Base-by-base conservation (phyloP, 2,113 vertebrate genomes). In the Sinocyclocheilus rhinocerous region DNA sequence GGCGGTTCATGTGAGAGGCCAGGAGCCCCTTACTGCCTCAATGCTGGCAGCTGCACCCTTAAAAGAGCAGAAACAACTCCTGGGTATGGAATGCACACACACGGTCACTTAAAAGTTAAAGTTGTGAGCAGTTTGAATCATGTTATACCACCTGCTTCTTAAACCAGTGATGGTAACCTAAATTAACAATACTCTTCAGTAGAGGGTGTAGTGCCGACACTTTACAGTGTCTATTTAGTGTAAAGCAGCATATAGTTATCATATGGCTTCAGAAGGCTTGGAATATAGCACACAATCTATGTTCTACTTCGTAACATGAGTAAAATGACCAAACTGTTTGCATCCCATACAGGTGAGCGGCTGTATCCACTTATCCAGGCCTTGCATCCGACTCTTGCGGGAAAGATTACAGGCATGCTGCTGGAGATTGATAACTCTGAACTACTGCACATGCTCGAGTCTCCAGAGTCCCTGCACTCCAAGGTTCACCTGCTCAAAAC, bases 331-430 rank as follows among this genome's bases (percentile, higher is more conserved):
- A 24, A 45, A 65, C 39, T 52, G 8, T 55, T 75, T 67, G 29
- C 4, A 20, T 63, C 36, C 12, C 15, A 3, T 63, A 8, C 78
- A 99, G 98, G 98, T 70, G 97, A 99, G 85, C 95, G 95, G 20
- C 92, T 99, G 85, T 99, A 98, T 90, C 96, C 97, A 0, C 92
- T 99, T 48, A 96, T 99, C 91, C 94, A 95, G 0, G n/a, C 91
- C 0, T 70, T 95, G 89, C 96, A 99, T 3, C 91, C 95, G 4
- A 89, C 89, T 0, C 85, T 98, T 92, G 97, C 97, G 0, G 97
- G 97, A 61, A 99, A 99, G 93, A 99, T 99, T 91, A 99, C 97
- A 0, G 98, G 98, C 81, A 99, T 99, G 98, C 94, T 99, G 97
- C 95, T 2, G 88, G 97, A 99, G 92, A 98, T 98, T 0, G 97